Conservation (phyloP, 1,140 invertebrate genomes). For the Chironomus striatipennis region DNA sequence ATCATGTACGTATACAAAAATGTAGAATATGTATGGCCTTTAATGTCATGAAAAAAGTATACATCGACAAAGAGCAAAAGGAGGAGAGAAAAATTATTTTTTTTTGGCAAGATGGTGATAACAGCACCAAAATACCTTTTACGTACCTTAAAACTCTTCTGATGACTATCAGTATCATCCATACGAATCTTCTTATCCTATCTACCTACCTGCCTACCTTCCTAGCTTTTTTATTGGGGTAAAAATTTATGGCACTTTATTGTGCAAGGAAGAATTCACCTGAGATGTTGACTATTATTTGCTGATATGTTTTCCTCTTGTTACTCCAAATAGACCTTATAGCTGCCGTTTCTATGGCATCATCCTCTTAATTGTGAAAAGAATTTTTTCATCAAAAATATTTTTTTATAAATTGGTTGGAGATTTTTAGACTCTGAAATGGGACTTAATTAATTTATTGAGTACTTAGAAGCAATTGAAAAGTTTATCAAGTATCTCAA, state of each 20-base stretch:
- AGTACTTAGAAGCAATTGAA: too few species aligned
- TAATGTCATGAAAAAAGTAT: not conserved
- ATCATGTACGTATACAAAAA: not conserved
- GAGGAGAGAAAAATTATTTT: not conserved
- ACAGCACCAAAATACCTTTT: not conserved
- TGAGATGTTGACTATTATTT: not conserved
- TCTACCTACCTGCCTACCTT: not conserved
- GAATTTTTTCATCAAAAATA: too few species aligned
- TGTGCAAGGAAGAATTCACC: not conserved
- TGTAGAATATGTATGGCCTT: not conserved
- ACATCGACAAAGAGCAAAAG: too few species aligned
- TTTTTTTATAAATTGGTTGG: too few species aligned
- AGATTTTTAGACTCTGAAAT: too few species aligned
- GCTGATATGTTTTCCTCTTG: too few species aligned
- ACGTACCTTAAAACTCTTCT: not conserved
- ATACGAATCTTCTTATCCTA: not conserved
- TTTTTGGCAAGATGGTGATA: constrained; percentile 7
- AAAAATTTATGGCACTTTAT: not conserved
- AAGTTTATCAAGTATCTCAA: too few species aligned
- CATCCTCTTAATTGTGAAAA: too few species aligned
- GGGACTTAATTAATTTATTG: too few species aligned
- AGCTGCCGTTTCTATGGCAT: too few species aligned
- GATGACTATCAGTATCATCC: not conserved
- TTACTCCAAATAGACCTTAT: too few species aligned
- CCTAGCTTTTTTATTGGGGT: not conserved